Percentiles rank a stretch among this genome's conserved stretches.
Evolutionary conservation across 2,113 vertebrate species (phyloP).

Genomic region (Scophthalmus maximus): DNA sequence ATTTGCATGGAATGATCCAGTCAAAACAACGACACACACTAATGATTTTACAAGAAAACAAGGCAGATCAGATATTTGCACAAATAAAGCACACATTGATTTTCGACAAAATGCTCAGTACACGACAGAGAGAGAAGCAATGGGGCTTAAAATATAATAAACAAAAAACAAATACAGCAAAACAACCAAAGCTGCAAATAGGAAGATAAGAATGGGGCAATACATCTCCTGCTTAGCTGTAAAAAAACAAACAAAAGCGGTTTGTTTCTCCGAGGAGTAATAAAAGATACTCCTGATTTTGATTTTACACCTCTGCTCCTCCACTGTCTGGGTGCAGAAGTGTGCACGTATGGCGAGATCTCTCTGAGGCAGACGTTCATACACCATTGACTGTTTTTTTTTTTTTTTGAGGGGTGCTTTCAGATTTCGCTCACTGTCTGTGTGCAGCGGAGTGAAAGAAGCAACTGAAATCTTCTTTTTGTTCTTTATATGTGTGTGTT

Average conservation of each 20-base stretch:
- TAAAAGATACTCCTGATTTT: constrained; percentile 55
- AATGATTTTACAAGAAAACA: constrained; percentile 8
- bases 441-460: constrained; percentile 30
- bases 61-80: background rate
- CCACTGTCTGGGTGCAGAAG: constrained; percentile 32
- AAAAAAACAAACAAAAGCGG: constrained; percentile 23
- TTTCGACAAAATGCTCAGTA: constrained; percentile 1
- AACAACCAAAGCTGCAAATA: constrained; percentile 44
- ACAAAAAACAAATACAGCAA: constrained; percentile 11
- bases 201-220: constrained; percentile 41
- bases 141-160: no score
- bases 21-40: constrained; percentile 5
- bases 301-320: constrained; percentile 47
- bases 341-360: constrained; percentile 43
- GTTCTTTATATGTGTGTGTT: background rate
- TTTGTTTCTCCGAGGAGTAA: constrained; percentile 29
- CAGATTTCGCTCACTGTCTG: constrained; percentile 33
- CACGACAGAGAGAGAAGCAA: constrained; percentile 20
- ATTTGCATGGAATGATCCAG: background rate
- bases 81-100: background rate
- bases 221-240: constrained; percentile 33
- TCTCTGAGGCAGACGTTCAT: constrained; percentile 16
- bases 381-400: constrained; percentile 8
- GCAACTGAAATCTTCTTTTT: constrained; percentile 30
- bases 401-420: constrained; percentile 32